Percentiles rank a stretch among this genome's conserved stretches.
Conservation (phyloP, 2,113 vertebrate species). For the Perca fluviatilis region DNA sequence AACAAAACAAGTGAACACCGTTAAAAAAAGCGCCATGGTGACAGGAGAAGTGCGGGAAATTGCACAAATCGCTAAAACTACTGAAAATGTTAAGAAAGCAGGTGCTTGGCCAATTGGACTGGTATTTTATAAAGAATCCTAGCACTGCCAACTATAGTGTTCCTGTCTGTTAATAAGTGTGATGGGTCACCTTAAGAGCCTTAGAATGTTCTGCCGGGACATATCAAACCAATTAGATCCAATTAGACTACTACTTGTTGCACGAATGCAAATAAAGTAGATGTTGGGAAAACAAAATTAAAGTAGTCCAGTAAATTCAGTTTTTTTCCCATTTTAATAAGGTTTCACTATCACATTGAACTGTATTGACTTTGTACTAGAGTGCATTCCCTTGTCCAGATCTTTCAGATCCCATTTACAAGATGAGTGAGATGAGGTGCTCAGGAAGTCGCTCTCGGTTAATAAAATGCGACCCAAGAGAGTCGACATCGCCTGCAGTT, state of each 20-base stretch:
- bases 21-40: background rate
- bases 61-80: too few species aligned
- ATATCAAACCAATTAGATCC: background rate
- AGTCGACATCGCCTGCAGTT: constrained; percentile 50
- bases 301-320: background rate
- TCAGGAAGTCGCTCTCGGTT: constrained; percentile 57
- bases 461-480: constrained; percentile 65
- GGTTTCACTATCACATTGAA: constrained; percentile 13
- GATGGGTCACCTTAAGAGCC: background rate
- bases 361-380: constrained; percentile 22
- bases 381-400: constrained; percentile 38
- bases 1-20: background rate
- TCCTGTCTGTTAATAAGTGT: too few species aligned
- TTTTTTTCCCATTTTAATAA: background rate
- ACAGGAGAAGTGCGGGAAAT: background rate
- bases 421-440: constrained; percentile 54
- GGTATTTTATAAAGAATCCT: background rate
- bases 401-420: constrained; percentile 53
- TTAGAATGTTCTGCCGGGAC: background rate
- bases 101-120: background rate
- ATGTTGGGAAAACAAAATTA: background rate
- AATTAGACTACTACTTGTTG: background rate
- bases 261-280: background rate
- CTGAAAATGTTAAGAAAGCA: background rate
- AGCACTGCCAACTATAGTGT: background rate